Evolutionary conservation across 2,888 invertebrate species (phyloP), one percentile per base, ranked within the genome.

Genomic region (Drosophila cognata): DNA sequence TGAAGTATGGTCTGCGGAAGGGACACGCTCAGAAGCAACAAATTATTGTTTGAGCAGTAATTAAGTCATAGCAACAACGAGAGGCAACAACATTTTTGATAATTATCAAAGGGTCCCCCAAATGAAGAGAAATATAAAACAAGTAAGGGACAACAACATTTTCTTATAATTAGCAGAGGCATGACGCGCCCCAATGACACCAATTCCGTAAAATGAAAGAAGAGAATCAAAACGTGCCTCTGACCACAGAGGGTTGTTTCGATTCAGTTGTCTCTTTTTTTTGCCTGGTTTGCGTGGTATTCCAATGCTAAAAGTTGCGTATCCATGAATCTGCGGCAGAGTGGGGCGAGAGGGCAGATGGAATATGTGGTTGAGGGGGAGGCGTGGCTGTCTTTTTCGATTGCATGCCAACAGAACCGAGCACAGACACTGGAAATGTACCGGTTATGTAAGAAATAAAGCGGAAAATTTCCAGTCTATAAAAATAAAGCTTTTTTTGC

Each of bases 151-250:
- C 35, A 74, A 71, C 74, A 46, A 62, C 56, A 77, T 70, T 74
- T 71, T 75, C 82, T 79, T 86, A 81, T 85, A 91, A 91, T 91
- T 91, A 89, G 81, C 71, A 69, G 77, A 61, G 69, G 64, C 83
- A 89, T 81, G 80, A 84, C 76, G 82, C 90, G 89, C 84, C 90
- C 91, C 82, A 90, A 90, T 92, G 90, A 92, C 92, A 91, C 90
- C 86, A 79, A 90, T 92, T 89, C 80, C 83, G 82, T 81, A 80
- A 74, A 77, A 80, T 38, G 18, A 28, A 63, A 55, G 66, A 65
- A 74, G 69, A 74, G 75, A 77, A 72, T 41, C 57, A 43, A 51
- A 74, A 59, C 41, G 51, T 61, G 33, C 61, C 36, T 56, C 36
- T 56, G 57, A 57, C 57, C 31, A 33, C 52, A 55, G 74, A 67